Base-by-base conservation (phyloP, 2,888 invertebrate species). In the Linyphia triangularis region DNA sequence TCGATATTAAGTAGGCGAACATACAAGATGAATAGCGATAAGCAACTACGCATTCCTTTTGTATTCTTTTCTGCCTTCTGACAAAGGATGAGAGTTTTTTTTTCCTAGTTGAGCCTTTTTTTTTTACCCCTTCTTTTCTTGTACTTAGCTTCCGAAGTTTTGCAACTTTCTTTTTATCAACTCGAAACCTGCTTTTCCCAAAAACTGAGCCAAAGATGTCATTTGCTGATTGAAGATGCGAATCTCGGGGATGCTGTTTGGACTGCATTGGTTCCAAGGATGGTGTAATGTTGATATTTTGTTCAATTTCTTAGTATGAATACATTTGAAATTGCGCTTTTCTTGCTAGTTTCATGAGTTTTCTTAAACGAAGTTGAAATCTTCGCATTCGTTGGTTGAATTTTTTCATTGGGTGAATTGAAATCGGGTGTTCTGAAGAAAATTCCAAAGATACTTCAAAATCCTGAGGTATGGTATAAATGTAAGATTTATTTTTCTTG, bases 151-250 rank as follows among this genome's bases (percentile, higher is more conserved):
- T 59, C 70, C 57, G 70, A 33, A 61, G 75, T 61, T 72, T 59
- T 59, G 72, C 37, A 82, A 72, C 67, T 28, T 82, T 63, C 61
- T 82, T 72, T 72, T 82, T 82, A 82, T 70, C 67, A 40, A 61
- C 33, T 72, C 40, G 82, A 61, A 61, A 82, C 57, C 51, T 79
- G 65, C 67, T 82, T 82, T 82, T 70, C 37, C 59, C 70, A 69
- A 40, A 82, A 40, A 24, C 61, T 37, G 59, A 72, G 69, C 57
- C 40, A 57, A 59, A 82, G 82, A 82, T 82, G 82, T 82, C 82
- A 82, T 82, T 82, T 82, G 72, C 82, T 82, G 82, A 82, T 82
- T 82, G 82, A 72, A 82, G 72, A 82, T 57, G 61, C 69, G 63
- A 70, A 72, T 24, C 26, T 61, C 43, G 26, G 43, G 43, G 26